Evolutionary conservation across 2,797 vertebrate genomes (phyloP).

Genomic region (Tolypeutes matacus): DNA sequence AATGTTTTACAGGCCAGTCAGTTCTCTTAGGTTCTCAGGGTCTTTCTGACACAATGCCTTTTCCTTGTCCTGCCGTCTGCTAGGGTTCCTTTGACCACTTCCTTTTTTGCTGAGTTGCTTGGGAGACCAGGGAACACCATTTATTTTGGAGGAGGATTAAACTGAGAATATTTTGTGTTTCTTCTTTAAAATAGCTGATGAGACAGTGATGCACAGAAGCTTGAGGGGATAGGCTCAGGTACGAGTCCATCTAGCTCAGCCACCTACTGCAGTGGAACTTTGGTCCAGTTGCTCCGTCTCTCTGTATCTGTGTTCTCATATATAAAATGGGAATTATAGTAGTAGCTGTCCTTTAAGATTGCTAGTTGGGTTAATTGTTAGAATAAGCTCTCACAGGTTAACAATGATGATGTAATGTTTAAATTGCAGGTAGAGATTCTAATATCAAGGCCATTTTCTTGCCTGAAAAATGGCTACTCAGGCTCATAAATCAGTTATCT

Average conservation of each 20-base stretch:
- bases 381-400: not conserved
- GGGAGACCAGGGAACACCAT: not conserved
- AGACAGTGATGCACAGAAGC: not conserved
- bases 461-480: not conserved
- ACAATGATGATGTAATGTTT: not conserved
- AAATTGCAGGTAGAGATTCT: not conserved
- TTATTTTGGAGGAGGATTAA: not conserved
- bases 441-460: not conserved
- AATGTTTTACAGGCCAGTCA: not conserved
- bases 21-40: not conserved
- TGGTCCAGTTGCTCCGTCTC: not conserved
- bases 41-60: not conserved
- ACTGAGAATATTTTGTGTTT: too few relatives aligned
- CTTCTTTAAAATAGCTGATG: not conserved
- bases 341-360: not conserved
- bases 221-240: not conserved
- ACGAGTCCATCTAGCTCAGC: not conserved
- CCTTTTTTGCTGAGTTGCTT: not conserved
- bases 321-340: not conserved
- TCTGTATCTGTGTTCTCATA: not conserved
- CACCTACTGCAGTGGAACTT: not conserved
- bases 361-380: not conserved
- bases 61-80: not conserved
- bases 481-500: not conserved
- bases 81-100: not conserved